phyloP scores from a whole-genome alignment of 2,888 invertebrate genomes.

The Crioceris asparagi region DNA sequence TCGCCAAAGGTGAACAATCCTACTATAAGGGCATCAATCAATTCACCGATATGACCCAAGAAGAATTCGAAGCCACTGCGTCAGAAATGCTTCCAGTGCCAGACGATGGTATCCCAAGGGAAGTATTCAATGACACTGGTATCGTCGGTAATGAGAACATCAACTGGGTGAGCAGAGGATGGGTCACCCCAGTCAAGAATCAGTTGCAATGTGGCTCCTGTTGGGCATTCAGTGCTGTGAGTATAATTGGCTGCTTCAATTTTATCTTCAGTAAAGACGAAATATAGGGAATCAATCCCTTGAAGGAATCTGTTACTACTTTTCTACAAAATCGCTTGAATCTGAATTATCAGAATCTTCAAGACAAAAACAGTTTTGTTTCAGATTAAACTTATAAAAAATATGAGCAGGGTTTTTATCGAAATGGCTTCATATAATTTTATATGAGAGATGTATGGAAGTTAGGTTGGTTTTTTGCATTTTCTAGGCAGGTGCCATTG shows the following conservation, averaged over 20 bases:
- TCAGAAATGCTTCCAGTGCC: background rate
- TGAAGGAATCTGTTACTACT: no score
- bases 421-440: no score
- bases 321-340: no score
- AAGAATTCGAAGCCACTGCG: conserved; percentile 8
- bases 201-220: conserved; percentile 7
- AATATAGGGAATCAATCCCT: background rate
- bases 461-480: no score
- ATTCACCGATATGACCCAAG: conserved; percentile 6
- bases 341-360: background rate
- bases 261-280: background rate
- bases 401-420: background rate
- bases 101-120: background rate
- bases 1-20: conserved; percentile 6
- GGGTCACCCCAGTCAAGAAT: conserved; percentile 4
- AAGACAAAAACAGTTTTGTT: background rate
- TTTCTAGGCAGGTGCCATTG: conserved; percentile 70
- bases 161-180: conserved; percentile 5
- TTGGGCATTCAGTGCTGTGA: conserved; percentile 9
- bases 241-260: background rate
- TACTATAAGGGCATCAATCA: conserved; percentile 4
- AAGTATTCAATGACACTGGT: background rate
- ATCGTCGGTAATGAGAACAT: conserved; percentile 1
- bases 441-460: no score
- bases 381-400: background rate